Evolutionary conservation across 2,888 invertebrate genomes (phyloP), one percentile per base, ranked within the genome.

Genomic region (Neoitamus cyanurus): DNA sequence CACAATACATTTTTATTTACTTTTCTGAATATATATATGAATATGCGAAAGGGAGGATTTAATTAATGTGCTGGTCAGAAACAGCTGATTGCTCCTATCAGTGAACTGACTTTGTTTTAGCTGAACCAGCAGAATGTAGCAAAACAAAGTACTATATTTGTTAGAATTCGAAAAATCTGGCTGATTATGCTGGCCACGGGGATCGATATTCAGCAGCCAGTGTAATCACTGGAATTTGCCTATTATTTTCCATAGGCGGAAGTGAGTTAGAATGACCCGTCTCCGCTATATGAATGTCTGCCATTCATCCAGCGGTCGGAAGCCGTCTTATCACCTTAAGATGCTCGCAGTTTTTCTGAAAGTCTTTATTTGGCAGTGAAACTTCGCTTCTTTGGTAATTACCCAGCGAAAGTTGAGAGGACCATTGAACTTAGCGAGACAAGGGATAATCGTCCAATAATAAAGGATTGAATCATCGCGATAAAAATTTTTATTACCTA

Each of bases 61-160:
- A 75, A 75, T 75, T 75, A 28, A 15, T 42, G 42, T 42, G 42
- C 11, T 30, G 25, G 75, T 42, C 75, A 75, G 28, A 75, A 75
- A 75, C 75, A 75, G 75, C 75, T 75, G 75, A 75, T 75, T 75
- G 75, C 75, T 20, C 20, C 36, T 75, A 75, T 75, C 75, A 75
- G 34, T 25, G 9, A 73, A 42, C 4, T 75, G 25, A 37, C 25
- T n/a, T 5, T 42, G 28, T 75, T 73, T 36, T 73, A 73, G 36
- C 37, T 42, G 75, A 73, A 46, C 37, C 75, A 42, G 42, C 25
- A 20, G 34, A 72, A 72, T n/a, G 34, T 11, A 28, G n/a, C 25
- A 34, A 31, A 30, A 73, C 73, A 36, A 73, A 73, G 13, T 31
- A 20, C 9, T 58, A 58, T 58, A 58, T 58, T 58, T 58, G 9